Base-by-base conservation (phyloP, 2,113 vertebrate species). In the Pseudopodoces humilis region DNA sequence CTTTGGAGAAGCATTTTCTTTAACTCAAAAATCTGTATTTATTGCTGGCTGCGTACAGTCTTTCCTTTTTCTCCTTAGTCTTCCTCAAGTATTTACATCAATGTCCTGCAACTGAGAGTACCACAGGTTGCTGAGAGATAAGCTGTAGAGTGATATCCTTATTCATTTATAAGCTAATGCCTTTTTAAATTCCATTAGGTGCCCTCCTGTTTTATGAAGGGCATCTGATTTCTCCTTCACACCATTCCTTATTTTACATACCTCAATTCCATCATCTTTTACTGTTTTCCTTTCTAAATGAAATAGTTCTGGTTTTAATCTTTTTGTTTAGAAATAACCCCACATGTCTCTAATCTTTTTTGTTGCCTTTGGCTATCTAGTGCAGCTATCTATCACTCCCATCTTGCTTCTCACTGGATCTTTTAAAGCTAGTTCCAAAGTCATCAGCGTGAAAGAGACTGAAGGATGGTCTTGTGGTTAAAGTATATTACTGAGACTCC, bases 391-490 rank as follows among this genome's bases (percentile, higher is more conserved):
- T 96, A 92, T 85, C 90, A 58, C 90, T 95, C 88, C 93, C 85
- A 95, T 97, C 95, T 44, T 94, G 75, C 11, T 2, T 90, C 90
- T 96, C 90, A 90, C 90, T 96, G 72, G 94, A 90, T 95, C 79
- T 96, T 94, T 97, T 92, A 93, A 96, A 96, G 92, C 92, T 71
- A 92, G 92, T 96, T 96, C 92, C 83, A 95, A 96, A 96, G 93
- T 94, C 92, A 72, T 88, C 90, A 88, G 88, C 3, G 11, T 95
- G 90, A 96, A 97, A 95, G 90, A 94, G 80, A 86, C 88, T 88
- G 90, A 96, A 84, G 70, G 44, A 71, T 88, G 58, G 64, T 56
- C 49, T 88, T 86, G 76, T 90, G 88, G 83, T 77, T 90, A 53
- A 90, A 92, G 76, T 59, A 64, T 52, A 92, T 78, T 67, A 86